Evolutionary conservation across 1,140 invertebrate genomes (phyloP), one percentile per base, ranked within the genome.

Genomic region (Venturia canescens): DNA sequence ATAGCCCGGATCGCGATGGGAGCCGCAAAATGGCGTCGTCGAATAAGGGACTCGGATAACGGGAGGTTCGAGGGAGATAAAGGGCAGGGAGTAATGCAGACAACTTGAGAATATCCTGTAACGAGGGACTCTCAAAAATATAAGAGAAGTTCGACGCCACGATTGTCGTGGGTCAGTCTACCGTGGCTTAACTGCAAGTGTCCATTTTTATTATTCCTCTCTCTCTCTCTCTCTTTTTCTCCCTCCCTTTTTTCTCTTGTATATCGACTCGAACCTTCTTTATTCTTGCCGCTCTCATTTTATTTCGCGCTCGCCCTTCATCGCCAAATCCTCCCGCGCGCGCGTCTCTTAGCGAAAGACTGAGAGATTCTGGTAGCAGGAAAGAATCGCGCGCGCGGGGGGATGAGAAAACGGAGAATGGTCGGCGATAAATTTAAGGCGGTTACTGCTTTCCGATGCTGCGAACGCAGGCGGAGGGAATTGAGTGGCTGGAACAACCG

Each of bases 91-190:
- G 66, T 63, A 26, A 63, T 63, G 23, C 23, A 63, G 60, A 53
- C 63, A 74, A 44, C 50, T 81, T 29, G 44, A 60, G 87, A 88
- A 63, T 63, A 88, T 89, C 84, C 84, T 82, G 87, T 90, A 91
- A 91, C 89, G 90, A 90, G 60, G 21, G 89, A 88, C 90, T 89
- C 86, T 87, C 84, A 86, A 89, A 89, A 74, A 87, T 89, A 87
- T 89, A 89, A 63, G 23, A 87, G 85, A 48, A 70, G 63, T 27
- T 38, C 87, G 86, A 88, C 86, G 87, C 71, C 71, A 88, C 89
- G 86, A 90, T 90, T 90, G 89, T 91, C 85, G 87, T 89, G 88
- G 89, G 88, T 90, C 88, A 89, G 87, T 90, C 90, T 91, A 90
- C 83, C 89, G 86, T 90, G 86, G 83, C 75, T 87, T 89, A 90